Evolutionary conservation across 2,113 vertebrate genomes (phyloP), one percentile per base, ranked within the genome.

Genomic region (Chionis minor): DNA sequence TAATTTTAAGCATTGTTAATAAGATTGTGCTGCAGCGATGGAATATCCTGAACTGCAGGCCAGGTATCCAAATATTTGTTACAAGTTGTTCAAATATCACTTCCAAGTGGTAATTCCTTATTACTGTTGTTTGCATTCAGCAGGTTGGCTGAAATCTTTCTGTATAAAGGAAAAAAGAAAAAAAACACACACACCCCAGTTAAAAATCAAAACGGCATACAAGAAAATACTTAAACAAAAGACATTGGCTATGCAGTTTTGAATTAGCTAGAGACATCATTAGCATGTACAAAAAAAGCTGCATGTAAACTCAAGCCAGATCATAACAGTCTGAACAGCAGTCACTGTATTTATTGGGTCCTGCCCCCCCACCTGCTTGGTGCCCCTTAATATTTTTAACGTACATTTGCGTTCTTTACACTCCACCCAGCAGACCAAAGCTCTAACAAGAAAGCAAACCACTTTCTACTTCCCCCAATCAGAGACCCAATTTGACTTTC

Each of bases 121-220:
- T 99, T 98, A 99, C 98, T 99, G 99, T 98, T 99, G 99, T 97
- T 99, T 99, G 98, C 99, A 99, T 97, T 99, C 99, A 49, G 99
- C 98, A 86, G 99, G 99, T 97, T 99, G 99, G 98, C 98, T 98
- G 96, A 98, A 97, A 92, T 99, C 99, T 98, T 99, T 99, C 99
- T 99, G 99, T 26, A 67, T 51, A 62, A 54, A 67, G 59, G 75
- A 42, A 81, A 94, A 88, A 82, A 91, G 12, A 82, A 49, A 65
- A 61, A 26, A 54, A 24, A 18, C 52, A 44, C 19, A 42, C 42
- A 44, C 44, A 44, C 14, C 14, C 47, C 22, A 66, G 75, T 93
- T 88, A 87, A 65, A 84, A 89, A 89, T 70, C n/a, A 45, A 90
- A 95, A 7, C 11, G 12, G 20, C 28, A 58, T 19, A 21, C 16